Conservation (phyloP, 2,888 invertebrate species). For the Cabera pusaria region DNA sequence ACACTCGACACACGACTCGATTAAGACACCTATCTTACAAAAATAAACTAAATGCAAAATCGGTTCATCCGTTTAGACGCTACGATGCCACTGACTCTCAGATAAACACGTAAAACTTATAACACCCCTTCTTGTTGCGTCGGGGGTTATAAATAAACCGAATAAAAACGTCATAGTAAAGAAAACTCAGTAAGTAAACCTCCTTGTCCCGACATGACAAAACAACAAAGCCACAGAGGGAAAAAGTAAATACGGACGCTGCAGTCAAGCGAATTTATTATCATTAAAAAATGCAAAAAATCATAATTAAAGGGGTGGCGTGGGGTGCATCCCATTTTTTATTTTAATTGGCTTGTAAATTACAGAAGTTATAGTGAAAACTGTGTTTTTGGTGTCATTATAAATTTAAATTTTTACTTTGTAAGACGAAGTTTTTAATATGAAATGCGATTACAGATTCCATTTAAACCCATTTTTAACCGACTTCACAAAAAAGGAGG, state of each 20-base stretch:
- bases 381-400: constrained; percentile 56
- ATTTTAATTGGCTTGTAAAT: constrained; percentile 82
- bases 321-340: constrained; percentile 76
- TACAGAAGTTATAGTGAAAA: constrained; percentile 75
- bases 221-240: constrained; percentile 28
- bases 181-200: constrained; percentile 10
- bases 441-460: no score
- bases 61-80: no score
- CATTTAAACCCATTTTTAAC: no score
- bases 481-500: no score
- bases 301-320: constrained; percentile 78
- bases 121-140: no score
- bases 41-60: no score
- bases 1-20: no score
- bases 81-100: no score
- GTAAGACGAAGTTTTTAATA: no score
- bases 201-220: constrained; percentile 19
- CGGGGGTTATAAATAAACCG: no score
- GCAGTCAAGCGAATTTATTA: constrained; percentile 71
- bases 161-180: constrained; percentile 10
- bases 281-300: constrained; percentile 81
- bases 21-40: no score
- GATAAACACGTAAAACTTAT: no score
- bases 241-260: constrained; percentile 50
- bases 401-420: constrained; percentile 37